Evolutionary conservation across 2,888 invertebrate genomes (phyloP).

Genomic region (Drosophila neotestacea): DNA sequence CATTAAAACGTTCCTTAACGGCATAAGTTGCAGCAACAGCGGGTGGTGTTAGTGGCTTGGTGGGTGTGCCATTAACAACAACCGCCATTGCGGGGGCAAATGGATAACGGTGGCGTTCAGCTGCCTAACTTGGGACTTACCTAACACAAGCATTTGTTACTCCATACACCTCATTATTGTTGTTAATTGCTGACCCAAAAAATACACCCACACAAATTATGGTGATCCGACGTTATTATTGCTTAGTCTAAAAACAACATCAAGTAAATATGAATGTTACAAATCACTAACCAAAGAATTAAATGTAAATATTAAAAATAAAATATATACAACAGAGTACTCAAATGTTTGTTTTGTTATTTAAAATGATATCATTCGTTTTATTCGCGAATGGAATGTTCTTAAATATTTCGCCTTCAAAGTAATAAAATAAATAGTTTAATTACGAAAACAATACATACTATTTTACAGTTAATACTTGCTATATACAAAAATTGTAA

Average conservation of each 20-base stretch:
- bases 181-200: constrained; percentile 19
- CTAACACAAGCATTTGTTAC: constrained; percentile 53
- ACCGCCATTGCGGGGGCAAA: constrained; percentile 62
- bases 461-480: constrained; percentile 57
- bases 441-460: constrained; percentile 64
- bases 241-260: constrained; percentile 12
- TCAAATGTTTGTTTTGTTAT: not conserved
- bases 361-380: constrained; percentile 42
- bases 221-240: constrained; percentile 16
- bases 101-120: constrained; percentile 66
- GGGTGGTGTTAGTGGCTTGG: not conserved
- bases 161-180: constrained; percentile 11
- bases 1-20: constrained; percentile 87
- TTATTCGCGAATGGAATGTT: constrained; percentile 49
- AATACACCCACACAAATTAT: not conserved
- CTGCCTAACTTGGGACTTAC: constrained; percentile 51
- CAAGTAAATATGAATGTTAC: not conserved
- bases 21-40: constrained; percentile 40
- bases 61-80: constrained; percentile 5
- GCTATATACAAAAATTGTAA: constrained; percentile 41
- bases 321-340: not conserved
- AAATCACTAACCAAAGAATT: not conserved
- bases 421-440: constrained; percentile 67
- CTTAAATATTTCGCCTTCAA: constrained; percentile 47
- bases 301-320: not conserved